phyloP scores from a whole-genome alignment of 2,113 vertebrate species.

The Paratilapia polleni region DNA sequence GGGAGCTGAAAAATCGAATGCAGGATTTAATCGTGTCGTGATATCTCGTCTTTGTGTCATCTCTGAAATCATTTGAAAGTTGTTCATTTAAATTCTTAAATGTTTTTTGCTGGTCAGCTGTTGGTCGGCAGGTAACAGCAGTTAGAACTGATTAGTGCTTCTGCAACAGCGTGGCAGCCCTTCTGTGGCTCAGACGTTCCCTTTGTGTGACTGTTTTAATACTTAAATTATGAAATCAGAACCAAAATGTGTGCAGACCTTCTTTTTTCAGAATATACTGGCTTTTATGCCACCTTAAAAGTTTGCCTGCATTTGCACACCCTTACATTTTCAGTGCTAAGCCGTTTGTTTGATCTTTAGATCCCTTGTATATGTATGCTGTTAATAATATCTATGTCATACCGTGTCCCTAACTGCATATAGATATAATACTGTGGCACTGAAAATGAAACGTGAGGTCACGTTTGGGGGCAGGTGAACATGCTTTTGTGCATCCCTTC shows the following conservation, averaged over 20 bases:
- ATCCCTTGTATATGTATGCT: too few species aligned
- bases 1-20: too few species aligned
- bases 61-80: too few species aligned
- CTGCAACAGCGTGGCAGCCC: neutral
- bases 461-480: fast-evolving
- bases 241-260: neutral
- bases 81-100: too few species aligned
- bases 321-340: too few species aligned
- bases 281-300: too few species aligned
- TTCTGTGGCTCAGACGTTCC: neutral
- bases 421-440: too few species aligned
- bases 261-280: too few species aligned
- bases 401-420: neutral
- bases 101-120: neutral
- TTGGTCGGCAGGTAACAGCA: neutral
- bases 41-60: too few species aligned
- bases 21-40: too few species aligned
- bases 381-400: neutral
- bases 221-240: neutral
- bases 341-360: too few species aligned
- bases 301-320: too few species aligned
- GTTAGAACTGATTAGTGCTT: fast-evolving
- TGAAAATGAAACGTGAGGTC: neutral
- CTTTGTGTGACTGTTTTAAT: neutral
- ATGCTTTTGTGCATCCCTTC: neutral